Evolutionary conservation across 2,888 invertebrate species (phyloP), one percentile per base, ranked within the genome.

Genomic region (Drosophila multiciliata): DNA sequence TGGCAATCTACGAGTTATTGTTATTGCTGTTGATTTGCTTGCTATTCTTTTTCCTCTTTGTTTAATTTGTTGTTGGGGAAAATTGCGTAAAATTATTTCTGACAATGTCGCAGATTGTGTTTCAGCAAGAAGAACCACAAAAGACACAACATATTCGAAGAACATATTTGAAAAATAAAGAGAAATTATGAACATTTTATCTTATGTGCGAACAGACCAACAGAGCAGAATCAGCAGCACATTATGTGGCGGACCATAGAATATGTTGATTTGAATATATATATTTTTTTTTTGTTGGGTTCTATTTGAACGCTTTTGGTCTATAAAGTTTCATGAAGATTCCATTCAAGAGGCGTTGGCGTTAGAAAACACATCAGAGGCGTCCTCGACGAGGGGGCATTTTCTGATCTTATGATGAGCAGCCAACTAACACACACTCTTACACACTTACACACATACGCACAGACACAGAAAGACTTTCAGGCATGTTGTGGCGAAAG

Each of bases 51-150:
- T 58, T 61, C 38, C 36, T 54, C 23, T 64, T 77, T 75, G 59
- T 75, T 75, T 63, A 52, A 75, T 59, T 75, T 76, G 66, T 58
- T 75, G 66, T 75, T 83, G n/a, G 40, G 57, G 52, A 73, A 81
- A 81, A 80, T 74, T 76, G 78, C 75, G 78, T 84, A 74, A 72
- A 84, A 81, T 82, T 89, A 79, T 83, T 77, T 71, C 80, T 75
- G 88, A 73, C 87, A 90, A 75, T 89, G 89, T 86, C 89, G 70
- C 80, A 86, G 87, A 87, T 87, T 87, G 76, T 88, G 89, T 87
- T 87, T 90, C 90, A 85, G 60, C 74, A 69, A 67, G 50, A 49
- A 11, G 40, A 42, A 32, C 55, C 61, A 53, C 48, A 65, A 32
- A 49, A 66, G 33, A 65, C 54, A 59, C 42, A 60, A 35, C n/a